Base-by-base conservation (phyloP, 2,888 invertebrate species). In the Nomada hirtipes region DNA sequence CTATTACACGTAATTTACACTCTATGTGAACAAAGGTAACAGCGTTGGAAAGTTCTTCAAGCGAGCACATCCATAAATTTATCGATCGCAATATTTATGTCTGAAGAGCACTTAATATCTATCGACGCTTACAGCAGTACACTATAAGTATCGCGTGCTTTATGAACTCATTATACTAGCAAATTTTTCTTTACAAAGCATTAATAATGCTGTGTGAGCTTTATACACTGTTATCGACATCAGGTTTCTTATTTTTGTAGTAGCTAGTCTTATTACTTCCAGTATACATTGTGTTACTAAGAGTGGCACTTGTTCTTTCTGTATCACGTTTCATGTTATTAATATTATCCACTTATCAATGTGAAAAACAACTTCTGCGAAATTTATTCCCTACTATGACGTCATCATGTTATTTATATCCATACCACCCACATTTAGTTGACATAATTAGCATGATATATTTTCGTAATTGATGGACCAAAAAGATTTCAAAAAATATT, bases 31-130 rank as follows among this genome's bases (percentile, higher is more conserved):
- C 77, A 69, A 70, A 75, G 71, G 67, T 36, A 68, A 60, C 69
- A 52, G 23, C 68, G 76, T 71, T 70, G 57, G 76, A 81, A 79
- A 81, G 52, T 84, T 73, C 74, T 80, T 74, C 72, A 61, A 76
- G 86, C 65, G 84, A 60, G 73, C 68, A 63, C 72, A 76, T 47
- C 64, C 80, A 75, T 81, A 74, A 81, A 76, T 64, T 81, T 85
- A 86, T 86, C 80, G 86, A 86, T 80, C 70, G 63, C 55, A 73
- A 77, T 75, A 71, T 73, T 79, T 75, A 59, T 65, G 68, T 80
- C 63, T 67, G 67, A 72, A 61, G 67, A 53, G 29, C 47, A 76
- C 69, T 70, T 60, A 65, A 67, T 18, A 2, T 42, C 4, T 55
- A 69, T 60, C n/a, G 20, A 26, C 1, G 36, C 18, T 47, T 47